Conservation (phyloP, 2,113 vertebrate species). For the Sinocyclocheilus rhinocerous region DNA sequence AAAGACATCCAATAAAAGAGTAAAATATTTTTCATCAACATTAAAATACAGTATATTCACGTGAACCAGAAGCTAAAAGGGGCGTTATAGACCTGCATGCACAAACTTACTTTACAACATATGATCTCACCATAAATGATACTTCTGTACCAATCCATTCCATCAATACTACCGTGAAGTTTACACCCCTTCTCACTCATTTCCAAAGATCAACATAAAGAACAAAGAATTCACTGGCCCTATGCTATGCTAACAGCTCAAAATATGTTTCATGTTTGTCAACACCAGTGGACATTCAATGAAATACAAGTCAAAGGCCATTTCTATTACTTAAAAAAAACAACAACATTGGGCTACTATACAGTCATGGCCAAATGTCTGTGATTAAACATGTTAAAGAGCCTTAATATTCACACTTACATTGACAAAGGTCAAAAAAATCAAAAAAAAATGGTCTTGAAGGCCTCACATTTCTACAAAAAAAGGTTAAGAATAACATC, state of each 20-base stretch:
- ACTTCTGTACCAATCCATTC: neutral
- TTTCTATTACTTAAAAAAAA: neutral
- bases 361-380: conserved; percentile 12
- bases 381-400: neutral
- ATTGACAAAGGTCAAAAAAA: neutral
- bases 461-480: neutral
- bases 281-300: neutral
- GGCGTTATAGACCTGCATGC: conserved; percentile 17
- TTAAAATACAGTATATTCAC: conserved; percentile 30
- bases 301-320: conserved; percentile 1
- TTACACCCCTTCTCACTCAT: neutral
- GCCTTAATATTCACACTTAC: neutral
- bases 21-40: neutral
- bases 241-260: conserved; percentile 2
- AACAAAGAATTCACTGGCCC: neutral
- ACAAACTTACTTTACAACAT: neutral
- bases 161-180: neutral
- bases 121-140: neutral
- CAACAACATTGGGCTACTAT: neutral
- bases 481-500: neutral
- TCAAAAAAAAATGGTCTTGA: neutral
- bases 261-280: neutral
- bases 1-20: conserved; percentile 25
- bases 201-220: neutral
- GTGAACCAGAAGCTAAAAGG: neutral